These are phyloP conservation scores for Dipodomys spectabilis DNA, from an alignment of 2,113 vertebrate genomes.

Conservation along the genomic window DNA sequence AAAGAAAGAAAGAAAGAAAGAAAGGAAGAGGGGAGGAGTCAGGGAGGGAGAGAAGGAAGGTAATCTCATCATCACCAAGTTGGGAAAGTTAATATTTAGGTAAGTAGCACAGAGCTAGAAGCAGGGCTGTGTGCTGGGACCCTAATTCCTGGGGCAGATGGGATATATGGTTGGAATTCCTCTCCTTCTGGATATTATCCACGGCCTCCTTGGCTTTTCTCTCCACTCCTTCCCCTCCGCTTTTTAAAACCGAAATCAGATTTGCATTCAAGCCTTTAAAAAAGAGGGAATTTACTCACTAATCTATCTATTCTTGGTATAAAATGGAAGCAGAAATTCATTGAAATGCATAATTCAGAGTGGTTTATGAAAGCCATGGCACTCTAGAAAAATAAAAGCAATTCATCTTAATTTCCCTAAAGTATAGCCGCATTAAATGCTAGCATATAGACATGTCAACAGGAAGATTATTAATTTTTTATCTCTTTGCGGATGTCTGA, in stretches of 20 bases:
- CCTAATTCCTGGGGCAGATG: neutral
- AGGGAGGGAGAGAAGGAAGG: too few species aligned
- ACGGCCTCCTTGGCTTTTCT: neutral
- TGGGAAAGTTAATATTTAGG: neutral
- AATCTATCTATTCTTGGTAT: slow-evolving; percentile 62
- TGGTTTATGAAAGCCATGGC: slow-evolving; percentile 46
- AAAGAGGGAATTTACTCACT: slow-evolving; percentile 50
- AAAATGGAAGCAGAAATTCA: slow-evolving; percentile 60
- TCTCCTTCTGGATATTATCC: neutral
- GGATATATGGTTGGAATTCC: neutral
- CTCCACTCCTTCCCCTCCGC: neutral
- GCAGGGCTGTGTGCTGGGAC: neutral
- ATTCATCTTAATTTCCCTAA: slow-evolving; percentile 68
- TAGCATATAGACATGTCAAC: slow-evolving; percentile 39
- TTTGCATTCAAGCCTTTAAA: slow-evolving; percentile 63
- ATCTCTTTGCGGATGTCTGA: slow-evolving; percentile 23
- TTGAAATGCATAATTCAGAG: slow-evolving; percentile 62
- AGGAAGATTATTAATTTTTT: slow-evolving; percentile 70
- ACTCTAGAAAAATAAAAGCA: slow-evolving; percentile 68
- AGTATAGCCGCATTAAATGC: slow-evolving; percentile 61
- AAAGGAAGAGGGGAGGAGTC: too few species aligned
- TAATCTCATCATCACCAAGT: neutral
- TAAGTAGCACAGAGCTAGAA: neutral
- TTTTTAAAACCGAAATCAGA: slow-evolving; percentile 63
- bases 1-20: too few species aligned